Base-by-base conservation (phyloP, 2,113 vertebrate species). In the Clinocottus analis region DNA sequence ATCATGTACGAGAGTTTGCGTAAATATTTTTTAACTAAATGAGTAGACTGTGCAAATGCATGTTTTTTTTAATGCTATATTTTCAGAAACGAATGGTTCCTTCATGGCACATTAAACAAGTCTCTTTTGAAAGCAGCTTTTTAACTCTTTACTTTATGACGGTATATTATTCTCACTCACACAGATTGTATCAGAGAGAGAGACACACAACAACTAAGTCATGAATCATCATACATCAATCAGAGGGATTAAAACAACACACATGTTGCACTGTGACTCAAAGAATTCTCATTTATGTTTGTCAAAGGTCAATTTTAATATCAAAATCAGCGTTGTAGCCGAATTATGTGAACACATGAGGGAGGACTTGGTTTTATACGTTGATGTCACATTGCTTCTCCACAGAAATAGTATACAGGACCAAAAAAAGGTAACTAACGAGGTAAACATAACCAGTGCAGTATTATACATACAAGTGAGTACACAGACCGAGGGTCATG, bases 1-100 rank as follows among this genome's bases (percentile, higher is more conserved):
- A 95, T 85, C 59, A 84, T 87, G 83, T 86, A 67, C 23, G 58
- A 75, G 74, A 88, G 80, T 80, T 53, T 82, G 79, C 88, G 82
- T 69, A 45, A 66, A 12, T 86, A 58, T 85, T 87, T 87, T 90
- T 65, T 72, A 80, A 77, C 80, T 79, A 85, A 70, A 85, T 53
- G 62, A 77, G 70, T 29, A 29, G 45, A 81, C 63, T 43, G 39
- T 80, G 60, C 71, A 65, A 65, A 56, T 59, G 65, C 79, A 59
- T 85, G 65, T 75, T 47, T 70, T 79, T 39, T 29, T 7, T 45
- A 2, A 61, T 64, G 78, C 31, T 35, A 56, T 69, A 62, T 76
- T 77, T 83, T 70, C 51, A 67, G 31, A 74, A 75, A 59, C 31
- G 37, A 65, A 45, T 65, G 41, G 35, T 23, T 71, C 27, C 59